These are phyloP conservation scores for Torymus tubicola DNA, from an alignment of 2,888 invertebrate genomes.

Conservation along the genomic window DNA sequence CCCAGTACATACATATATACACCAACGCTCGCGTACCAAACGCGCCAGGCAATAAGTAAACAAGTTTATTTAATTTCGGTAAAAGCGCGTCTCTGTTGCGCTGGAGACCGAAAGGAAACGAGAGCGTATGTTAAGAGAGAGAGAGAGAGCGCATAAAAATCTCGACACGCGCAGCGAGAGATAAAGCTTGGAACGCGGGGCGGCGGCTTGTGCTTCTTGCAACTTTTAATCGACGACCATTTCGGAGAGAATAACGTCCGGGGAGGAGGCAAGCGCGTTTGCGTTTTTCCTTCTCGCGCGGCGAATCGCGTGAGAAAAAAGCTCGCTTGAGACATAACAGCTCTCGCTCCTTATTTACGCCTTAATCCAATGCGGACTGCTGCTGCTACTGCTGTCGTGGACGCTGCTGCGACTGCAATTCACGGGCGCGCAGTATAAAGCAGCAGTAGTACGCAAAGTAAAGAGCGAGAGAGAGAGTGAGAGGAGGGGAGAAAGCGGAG, in stretches of 20 bases:
- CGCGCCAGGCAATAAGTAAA: constrained; percentile 10
- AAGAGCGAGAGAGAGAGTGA: no score
- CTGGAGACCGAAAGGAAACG: neutral
- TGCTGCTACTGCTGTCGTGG: neutral
- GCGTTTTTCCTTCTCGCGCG: no score
- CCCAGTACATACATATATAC: no score
- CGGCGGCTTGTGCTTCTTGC: constrained; percentile 18
- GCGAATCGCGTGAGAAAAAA: neutral
- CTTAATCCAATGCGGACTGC: constrained; percentile 22
- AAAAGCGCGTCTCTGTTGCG: neutral
- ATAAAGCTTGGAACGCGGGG: neutral
- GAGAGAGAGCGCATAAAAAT: no score
- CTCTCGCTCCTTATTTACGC: constrained; percentile 26
- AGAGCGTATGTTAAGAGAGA: neutral
- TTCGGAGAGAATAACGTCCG: constrained; percentile 1
- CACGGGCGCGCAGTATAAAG: no score
- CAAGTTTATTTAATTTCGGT: constrained; percentile 45
- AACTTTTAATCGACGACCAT: constrained; percentile 44
- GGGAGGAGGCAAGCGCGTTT: no score
- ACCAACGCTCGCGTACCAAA: no score
- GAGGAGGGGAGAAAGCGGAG: no score
- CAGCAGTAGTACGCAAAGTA: no score
- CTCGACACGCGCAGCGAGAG: neutral
- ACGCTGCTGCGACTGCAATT: no score
- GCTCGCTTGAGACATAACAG: neutral